Evolutionary conservation across 2,888 invertebrate species (phyloP).

Genomic region (Trichopoda pennipes): DNA sequence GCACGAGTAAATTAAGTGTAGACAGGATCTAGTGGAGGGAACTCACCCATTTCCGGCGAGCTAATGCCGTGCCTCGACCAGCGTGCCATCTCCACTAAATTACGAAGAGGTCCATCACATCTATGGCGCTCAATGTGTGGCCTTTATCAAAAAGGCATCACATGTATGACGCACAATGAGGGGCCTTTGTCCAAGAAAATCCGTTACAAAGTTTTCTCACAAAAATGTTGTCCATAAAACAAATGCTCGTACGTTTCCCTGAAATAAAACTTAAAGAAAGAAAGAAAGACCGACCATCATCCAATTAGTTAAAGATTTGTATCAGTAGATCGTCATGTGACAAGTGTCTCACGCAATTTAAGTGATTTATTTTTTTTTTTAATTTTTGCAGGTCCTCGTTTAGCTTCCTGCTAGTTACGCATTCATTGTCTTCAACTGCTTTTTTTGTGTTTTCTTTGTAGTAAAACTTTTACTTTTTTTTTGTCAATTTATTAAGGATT

Average conservation of each 20-base stretch:
- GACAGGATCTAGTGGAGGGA: too few species aligned
- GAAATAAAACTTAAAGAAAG: not conserved
- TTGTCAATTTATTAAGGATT: constrained; percentile 21
- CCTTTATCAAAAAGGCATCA: too few species aligned
- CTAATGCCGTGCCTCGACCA: too few species aligned
- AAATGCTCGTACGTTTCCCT: constrained; percentile 13
- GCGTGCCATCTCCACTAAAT: too few species aligned
- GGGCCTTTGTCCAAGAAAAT: too few species aligned
- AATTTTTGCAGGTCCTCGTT: constrained; percentile 10
- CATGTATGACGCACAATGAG: too few species aligned
- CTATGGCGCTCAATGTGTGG: too few species aligned
- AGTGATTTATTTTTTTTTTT: constrained; percentile 18
- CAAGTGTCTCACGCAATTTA: constrained; percentile 66
- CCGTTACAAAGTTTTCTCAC: not conserved
- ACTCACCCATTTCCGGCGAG: too few species aligned
- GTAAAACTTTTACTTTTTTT: not conserved
- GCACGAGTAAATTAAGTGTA: too few species aligned
- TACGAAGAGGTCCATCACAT: too few species aligned
- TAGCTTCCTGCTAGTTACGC: constrained; percentile 57
- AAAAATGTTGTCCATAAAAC: constrained; percentile 5
- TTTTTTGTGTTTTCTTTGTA: not conserved
- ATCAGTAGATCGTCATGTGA: constrained; percentile 60
- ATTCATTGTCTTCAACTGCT: not conserved
- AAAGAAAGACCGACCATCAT: constrained; percentile 29
- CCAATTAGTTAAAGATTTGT: constrained; percentile 65